Evolutionary conservation across 2,888 invertebrate genomes (phyloP).

Genomic region (Stramonita haemastoma): DNA sequence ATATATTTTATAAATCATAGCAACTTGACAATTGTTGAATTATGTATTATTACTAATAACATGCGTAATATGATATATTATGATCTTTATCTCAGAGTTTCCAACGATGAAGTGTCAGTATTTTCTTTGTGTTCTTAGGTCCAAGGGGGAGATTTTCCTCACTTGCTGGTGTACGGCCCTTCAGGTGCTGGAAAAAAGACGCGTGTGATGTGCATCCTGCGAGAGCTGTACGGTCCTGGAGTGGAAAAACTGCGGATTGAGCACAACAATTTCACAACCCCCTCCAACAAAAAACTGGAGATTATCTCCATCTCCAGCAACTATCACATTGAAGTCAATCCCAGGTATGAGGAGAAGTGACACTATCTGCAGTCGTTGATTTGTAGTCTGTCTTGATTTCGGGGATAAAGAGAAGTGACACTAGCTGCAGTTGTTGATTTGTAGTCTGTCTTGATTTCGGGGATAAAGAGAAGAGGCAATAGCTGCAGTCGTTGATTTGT

Average conservation of each 20-base stretch:
- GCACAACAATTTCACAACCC: constrained; percentile 89
- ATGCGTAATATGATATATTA: too few relatives aligned
- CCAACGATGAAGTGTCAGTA: too few relatives aligned
- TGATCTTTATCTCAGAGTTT: too few relatives aligned
- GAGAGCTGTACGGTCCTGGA: constrained; percentile 95
- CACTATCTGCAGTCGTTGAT: neutral
- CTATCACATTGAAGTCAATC: constrained; percentile 91
- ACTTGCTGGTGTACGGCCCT: constrained; percentile 97
- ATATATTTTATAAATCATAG: too few relatives aligned
- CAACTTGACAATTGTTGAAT: too few relatives aligned
- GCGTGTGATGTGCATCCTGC: constrained; percentile 92
- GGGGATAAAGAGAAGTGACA: too few relatives aligned
- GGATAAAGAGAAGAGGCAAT: too few relatives aligned
- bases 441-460: too few relatives aligned
- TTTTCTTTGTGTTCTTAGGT: constrained; percentile 78
- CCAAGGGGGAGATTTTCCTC: constrained; percentile 96
- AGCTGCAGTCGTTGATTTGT: too few relatives aligned
- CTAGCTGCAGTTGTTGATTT: too few relatives aligned
- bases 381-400: neutral
- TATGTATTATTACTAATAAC: too few relatives aligned
- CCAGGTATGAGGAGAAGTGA: constrained; percentile 74
- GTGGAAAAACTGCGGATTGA: constrained; percentile 94
- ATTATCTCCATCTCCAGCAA: constrained; percentile 95
- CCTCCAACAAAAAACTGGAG: constrained; percentile 92
- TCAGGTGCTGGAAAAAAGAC: constrained; percentile 98